These are phyloP conservation scores for Mionectes macconnelli DNA, from an alignment of 2,113 vertebrate genomes.

Conservation along the genomic window DNA sequence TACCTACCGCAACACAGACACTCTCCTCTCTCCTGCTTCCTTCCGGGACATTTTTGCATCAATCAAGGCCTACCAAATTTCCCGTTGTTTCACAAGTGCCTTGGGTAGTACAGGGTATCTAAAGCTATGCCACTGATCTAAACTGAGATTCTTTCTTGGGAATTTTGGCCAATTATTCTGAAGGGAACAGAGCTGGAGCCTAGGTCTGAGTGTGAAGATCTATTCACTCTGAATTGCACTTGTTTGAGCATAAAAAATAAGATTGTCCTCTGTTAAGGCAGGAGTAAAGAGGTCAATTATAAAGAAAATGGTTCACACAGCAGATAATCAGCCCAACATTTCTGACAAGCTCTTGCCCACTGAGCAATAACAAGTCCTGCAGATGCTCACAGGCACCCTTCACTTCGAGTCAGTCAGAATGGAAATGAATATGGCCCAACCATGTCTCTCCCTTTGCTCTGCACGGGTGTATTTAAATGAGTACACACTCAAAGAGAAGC, in stretches of 20 bases:
- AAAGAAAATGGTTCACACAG: neutral
- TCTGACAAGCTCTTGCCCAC: neutral
- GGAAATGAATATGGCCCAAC: neutral
- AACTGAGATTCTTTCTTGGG: neutral
- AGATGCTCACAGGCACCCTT: neutral
- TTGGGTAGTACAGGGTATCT: neutral
- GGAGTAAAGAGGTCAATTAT: neutral
- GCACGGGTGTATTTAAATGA: neutral
- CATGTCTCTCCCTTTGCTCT: neutral
- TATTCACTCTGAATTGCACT: neutral
- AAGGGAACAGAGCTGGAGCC: neutral
- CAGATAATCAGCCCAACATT: neutral
- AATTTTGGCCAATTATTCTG: neutral
- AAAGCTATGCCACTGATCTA: neutral
- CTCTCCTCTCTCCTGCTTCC: neutral
- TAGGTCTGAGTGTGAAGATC: neutral
- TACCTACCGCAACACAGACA: neutral
- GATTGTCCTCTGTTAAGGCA: neutral
- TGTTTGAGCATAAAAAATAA: neutral
- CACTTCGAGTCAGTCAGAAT: neutral
- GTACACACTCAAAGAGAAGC: neutral
- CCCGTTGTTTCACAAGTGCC: neutral
- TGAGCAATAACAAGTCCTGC: neutral
- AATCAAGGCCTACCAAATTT: neutral
- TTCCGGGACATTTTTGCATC: neutral